phyloP scores from a whole-genome alignment of 1,140 invertebrate genomes.

The Glossosoma conforme region DNA sequence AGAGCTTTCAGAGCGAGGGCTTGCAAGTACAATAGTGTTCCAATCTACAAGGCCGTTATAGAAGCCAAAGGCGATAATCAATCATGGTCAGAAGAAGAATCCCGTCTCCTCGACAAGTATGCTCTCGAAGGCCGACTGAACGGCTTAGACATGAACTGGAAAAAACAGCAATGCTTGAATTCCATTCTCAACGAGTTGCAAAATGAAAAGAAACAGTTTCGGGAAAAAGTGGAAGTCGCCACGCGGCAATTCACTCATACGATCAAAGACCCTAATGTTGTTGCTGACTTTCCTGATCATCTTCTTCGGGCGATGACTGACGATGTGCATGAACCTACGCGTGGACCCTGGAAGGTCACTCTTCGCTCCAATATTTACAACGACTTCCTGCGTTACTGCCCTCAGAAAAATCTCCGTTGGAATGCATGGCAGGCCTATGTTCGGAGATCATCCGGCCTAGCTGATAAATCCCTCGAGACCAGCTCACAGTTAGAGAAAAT shows the following conservation, averaged over 20 bases:
- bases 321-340: constrained; percentile 54
- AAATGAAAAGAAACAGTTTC: constrained; percentile 54
- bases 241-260: constrained; percentile 61
- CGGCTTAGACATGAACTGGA: constrained; percentile 56
- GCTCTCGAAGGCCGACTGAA: constrained; percentile 75
- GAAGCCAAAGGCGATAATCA: constrained; percentile 53
- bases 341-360: constrained; percentile 75
- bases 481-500: constrained; percentile 75
- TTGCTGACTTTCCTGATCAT: constrained; percentile 70
- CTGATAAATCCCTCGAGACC: constrained; percentile 63
- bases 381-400: constrained; percentile 78
- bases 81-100: constrained; percentile 62
- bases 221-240: constrained; percentile 57
- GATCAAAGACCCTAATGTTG: constrained; percentile 59
- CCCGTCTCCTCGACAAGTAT: constrained; percentile 70
- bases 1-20: constrained; percentile 61
- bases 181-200: constrained; percentile 46
- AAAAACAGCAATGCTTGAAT: constrained; percentile 44
- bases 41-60: constrained; percentile 65
- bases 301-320: constrained; percentile 62
- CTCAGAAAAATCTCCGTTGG: constrained; percentile 68
- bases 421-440: constrained; percentile 78
- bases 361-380: constrained; percentile 66
- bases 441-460: constrained; percentile 60
- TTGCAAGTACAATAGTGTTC: constrained; percentile 60